phyloP scores from a whole-genome alignment of 2,888 invertebrate species.

The Lasioglossum pauxillum region DNA sequence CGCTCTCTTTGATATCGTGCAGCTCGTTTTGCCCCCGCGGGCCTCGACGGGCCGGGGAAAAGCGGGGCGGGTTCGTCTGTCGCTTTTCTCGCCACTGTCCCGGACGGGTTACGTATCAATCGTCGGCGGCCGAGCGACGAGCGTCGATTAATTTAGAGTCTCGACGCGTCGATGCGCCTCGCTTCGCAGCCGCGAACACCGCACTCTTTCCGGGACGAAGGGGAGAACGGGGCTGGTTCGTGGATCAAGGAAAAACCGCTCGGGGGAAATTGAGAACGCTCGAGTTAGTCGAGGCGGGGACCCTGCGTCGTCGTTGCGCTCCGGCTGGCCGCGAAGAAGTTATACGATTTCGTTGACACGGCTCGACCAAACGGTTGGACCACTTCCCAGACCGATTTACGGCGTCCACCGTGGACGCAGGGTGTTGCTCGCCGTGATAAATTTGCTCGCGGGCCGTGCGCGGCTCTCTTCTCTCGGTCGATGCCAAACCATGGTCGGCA shows the following conservation, averaged over 20 bases:
- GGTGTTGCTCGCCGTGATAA: conserved; percentile 66
- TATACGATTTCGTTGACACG: conserved; percentile 78
- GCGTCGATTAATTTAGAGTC: conserved; percentile 42
- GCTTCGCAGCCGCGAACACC: background rate
- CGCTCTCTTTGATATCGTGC: conserved; percentile 65
- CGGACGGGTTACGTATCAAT: conserved; percentile 29
- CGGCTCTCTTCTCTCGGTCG: conserved; percentile 43
- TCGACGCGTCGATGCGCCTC: conserved; percentile 25
- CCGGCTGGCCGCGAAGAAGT: conserved; percentile 58
- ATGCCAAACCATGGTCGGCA: conserved; percentile 60
- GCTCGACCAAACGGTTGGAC: conserved; percentile 77
- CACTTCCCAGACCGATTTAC: conserved; percentile 80
- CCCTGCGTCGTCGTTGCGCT: background rate
- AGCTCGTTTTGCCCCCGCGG: conserved; percentile 14
- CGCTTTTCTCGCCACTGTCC: background rate
- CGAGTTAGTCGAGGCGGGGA: background rate
- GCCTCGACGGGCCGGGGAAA: background rate
- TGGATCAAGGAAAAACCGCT: background rate
- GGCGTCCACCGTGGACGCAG: conserved; percentile 60
- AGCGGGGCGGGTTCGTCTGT: background rate
- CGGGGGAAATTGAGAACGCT: background rate
- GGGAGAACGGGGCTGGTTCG: background rate
- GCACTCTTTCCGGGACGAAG: background rate
- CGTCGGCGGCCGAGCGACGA: conserved; percentile 22
- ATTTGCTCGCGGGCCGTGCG: conserved; percentile 58